phyloP scores from a whole-genome alignment of 2,797 vertebrate genomes.

The Coracias cyanogaster region DNA sequence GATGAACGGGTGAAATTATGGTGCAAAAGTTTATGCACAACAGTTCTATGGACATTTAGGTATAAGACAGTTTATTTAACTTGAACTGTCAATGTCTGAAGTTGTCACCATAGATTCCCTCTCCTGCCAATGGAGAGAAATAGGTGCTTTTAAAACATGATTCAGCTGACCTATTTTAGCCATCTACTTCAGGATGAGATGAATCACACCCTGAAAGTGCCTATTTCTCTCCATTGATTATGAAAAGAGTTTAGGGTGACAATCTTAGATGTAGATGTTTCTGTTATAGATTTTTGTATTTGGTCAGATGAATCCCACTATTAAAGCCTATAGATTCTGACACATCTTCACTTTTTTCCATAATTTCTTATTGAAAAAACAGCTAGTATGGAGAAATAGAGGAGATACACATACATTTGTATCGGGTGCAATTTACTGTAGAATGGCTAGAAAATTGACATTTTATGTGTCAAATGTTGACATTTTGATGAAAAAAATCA shows the following conservation, averaged over 20 bases:
- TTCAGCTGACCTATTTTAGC: constrained; percentile 53
- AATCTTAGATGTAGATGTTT: constrained; percentile 28
- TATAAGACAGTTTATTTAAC: constrained; percentile 11
- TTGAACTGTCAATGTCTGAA: not conserved
- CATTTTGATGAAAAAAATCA: constrained; percentile 48
- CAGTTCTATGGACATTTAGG: not conserved
- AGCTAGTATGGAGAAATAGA: not conserved
- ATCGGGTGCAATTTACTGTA: not conserved
- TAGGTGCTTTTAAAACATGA: constrained; percentile 11
- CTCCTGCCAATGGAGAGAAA: not conserved
- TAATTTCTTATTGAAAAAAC: constrained; percentile 50
- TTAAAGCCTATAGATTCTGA: constrained; percentile 48
- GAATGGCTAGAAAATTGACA: constrained; percentile 28
- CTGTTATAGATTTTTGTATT: constrained; percentile 51
- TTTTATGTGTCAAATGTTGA: constrained; percentile 26
- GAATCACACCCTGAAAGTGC: constrained; percentile 26
- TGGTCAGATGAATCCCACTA: constrained; percentile 26
- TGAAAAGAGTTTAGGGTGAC: constrained; percentile 14
- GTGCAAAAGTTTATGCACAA: not conserved
- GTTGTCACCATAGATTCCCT: not conserved
- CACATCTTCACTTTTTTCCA: constrained; percentile 32
- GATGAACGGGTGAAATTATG: not conserved
- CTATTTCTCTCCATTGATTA: constrained; percentile 60
- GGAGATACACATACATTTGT: constrained; percentile 18
- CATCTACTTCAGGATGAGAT: constrained; percentile 30